These are phyloP conservation scores for Gymnoscopelus microlampas DNA, from an alignment of 2,797 vertebrate genomes.

Conservation along the genomic window DNA sequence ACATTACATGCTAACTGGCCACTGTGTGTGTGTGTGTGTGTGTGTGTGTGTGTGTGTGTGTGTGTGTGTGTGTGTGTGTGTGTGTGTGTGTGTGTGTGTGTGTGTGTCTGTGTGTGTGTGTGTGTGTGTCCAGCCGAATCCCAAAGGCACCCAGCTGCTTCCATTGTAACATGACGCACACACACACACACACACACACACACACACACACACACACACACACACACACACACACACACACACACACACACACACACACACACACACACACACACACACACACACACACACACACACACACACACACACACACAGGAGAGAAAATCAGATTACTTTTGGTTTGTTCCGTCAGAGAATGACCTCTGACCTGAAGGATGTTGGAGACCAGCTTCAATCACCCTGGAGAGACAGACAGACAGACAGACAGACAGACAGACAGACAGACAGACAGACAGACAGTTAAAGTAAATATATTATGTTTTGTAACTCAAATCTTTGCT, in stretches of 20 bases:
- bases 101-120: conserved; percentile 9
- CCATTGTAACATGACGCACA: conserved; percentile 47
- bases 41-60: conserved; percentile 5
- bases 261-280: conserved; percentile 5
- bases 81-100: neutral
- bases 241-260: neutral
- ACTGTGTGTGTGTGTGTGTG: neutral
- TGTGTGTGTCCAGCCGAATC: conserved; percentile 26
- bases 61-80: conserved; percentile 12
- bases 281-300: neutral
- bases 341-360: too few relatives aligned
- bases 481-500: too few relatives aligned
- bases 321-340: too few relatives aligned
- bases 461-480: too few relatives aligned
- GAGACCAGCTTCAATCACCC: conserved; percentile 26
- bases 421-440: too few relatives aligned
- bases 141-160: conserved; percentile 51
- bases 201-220: conserved; percentile 43
- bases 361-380: conserved; percentile 9
- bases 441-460: too few relatives aligned
- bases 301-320: too few relatives aligned
- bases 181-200: conserved; percentile 28
- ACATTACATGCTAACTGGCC: neutral
- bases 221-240: neutral
- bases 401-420: neutral